Percentiles rank a stretch among this genome's conserved stretches.
Evolutionary conservation across 1,140 invertebrate species (phyloP).

Genomic region (Battus philenor): DNA sequence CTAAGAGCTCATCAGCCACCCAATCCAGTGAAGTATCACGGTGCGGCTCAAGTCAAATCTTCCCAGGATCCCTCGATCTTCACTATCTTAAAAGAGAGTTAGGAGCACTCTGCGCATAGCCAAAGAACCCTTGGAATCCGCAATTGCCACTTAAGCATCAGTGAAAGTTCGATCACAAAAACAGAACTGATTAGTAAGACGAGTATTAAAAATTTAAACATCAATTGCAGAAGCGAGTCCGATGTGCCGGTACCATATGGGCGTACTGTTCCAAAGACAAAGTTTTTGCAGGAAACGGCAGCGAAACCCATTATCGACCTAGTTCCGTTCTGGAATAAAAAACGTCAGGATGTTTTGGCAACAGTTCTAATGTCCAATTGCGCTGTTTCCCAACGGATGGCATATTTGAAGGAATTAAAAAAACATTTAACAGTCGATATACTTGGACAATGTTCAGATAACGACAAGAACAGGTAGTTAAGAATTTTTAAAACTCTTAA

Average conservation of each 20-base stretch:
- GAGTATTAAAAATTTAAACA: no score
- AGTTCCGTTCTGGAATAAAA: slow-evolving; percentile 40
- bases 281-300: slow-evolving; percentile 24
- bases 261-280: slow-evolving; percentile 64
- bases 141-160: no score
- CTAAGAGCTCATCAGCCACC: no score
- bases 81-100: no score
- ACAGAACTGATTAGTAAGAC: no score
- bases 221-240: slow-evolving; percentile 76
- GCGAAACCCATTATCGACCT: slow-evolving; percentile 22
- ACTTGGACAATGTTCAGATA: slow-evolving; percentile 43
- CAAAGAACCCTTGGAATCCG: no score
- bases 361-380: slow-evolving; percentile 82
- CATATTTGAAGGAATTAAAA: slow-evolving; percentile 77
- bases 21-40: no score
- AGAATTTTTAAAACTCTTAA: slow-evolving; percentile 9
- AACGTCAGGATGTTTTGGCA: slow-evolving; percentile 67
- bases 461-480: slow-evolving; percentile 34
- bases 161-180: no score
- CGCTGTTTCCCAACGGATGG: slow-evolving; percentile 71
- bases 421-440: slow-evolving; percentile 47
- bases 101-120: no score
- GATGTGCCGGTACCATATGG: slow-evolving; percentile 84
- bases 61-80: no score
- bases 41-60: no score